Evolutionary conservation across 2,888 invertebrate genomes (phyloP), one percentile per base, ranked within the genome.

Genomic region (Heterodera filipjevi): DNA sequence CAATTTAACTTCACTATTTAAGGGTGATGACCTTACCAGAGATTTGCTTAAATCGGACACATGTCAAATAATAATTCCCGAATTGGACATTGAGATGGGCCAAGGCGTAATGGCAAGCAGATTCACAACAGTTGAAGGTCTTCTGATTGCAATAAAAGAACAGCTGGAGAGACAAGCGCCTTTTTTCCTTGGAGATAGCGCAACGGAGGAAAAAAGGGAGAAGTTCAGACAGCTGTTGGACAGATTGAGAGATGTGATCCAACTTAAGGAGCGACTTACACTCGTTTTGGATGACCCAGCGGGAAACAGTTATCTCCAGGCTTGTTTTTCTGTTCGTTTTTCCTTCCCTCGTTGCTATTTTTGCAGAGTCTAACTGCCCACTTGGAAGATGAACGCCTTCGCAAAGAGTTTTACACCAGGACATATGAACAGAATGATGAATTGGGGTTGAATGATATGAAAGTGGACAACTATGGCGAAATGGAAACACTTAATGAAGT

Each of bases 11-110:
- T 8, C 27, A 19, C 14, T 73, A 59, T 81, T 75, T 73, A 49
- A 91, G 66, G 92, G 90, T 70, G 92, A 93, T 0, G 98, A 99
- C 90, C 93, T 98, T 87, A 93, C 93, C 0, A 91, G 99, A n/a
- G 98, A 99, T 90, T 92, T 99, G 22, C 91, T 99, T 0, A 99
- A 98, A 92, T 94, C 95, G 0, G 95, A 95, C 86, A 94, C 94
- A 0, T 94, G 95, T 87, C 90, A 91, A 22, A 89, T 96, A 84
- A 89, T 90, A 66, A 93, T 96, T 85, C 97, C 97, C 0, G 95
- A 97, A 90, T 89, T 99, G 27, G 85, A 84, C 33, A 76, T 85
- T 32, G 84, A 84, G 46, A 94, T 94, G 79, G 95, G 95, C 0
- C 92, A 94, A 0, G 92, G 93, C 10, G 94, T 96, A 3, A 91